Base-by-base conservation (phyloP, 2,113 vertebrate genomes). In the Ictalurus punctatus region DNA sequence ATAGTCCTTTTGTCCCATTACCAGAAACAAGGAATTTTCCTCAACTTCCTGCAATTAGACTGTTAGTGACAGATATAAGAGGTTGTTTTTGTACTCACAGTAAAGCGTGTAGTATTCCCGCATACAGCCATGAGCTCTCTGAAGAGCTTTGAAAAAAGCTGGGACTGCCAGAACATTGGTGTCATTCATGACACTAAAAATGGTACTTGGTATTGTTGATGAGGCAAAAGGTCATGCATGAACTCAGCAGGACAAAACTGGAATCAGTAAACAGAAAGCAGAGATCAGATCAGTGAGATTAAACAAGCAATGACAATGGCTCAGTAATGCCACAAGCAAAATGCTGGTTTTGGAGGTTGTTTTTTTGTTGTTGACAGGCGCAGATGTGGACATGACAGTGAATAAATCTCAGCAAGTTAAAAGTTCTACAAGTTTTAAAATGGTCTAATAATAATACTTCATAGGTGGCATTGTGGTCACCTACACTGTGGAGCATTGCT, bases 11-110 rank as follows among this genome's bases (percentile, higher is more conserved):
- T 79, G 27, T 54, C n/a, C 73, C 25, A 7, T 90, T 87, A 78
- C n/a, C 30, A 87, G 86, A 56, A 81, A 69, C 61, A 81, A 34
- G 52, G 19, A 40, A 67, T 34, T 69, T 82, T 82, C 59, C 25
- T 30, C 16, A 79, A 54, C 56, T 87, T 87, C 44, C 71, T 2
- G 9, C 17, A 86, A 76, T 61, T 74, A 76, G 54, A 59, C 71
- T n/a, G 54, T 27, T 61, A 14, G 34, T 59, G 56, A 44, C 52
- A 44, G 52, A 44, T 40, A 76, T 19, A 30, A 85, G 67, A 58
- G 13, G 48, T 9, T 83, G 56, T 83, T 83, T 83, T 61, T 83
- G 40, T 58, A 74, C 74, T 74, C 52, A 52, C 2, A 85, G 44
- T 54, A 19, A 2, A 85, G n/a, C 44, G 0, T 37, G 19, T 21